Percentiles rank a stretch among this genome's conserved stretches.
Conservation (phyloP, 2,113 vertebrate genomes). For the Hymenochirus boettgeri region DNA sequence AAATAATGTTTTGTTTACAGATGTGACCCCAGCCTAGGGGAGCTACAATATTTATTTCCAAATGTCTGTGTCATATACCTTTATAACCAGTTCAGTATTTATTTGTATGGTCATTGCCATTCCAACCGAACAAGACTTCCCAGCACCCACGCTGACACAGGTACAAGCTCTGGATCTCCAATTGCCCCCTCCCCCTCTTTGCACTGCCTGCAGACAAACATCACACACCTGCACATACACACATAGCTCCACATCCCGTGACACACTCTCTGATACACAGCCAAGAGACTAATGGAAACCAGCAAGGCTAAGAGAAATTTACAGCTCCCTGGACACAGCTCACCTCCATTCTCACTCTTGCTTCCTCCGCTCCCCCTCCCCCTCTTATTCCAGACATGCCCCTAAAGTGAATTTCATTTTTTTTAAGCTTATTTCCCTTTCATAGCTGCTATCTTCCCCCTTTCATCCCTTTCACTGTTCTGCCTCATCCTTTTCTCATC, state of each 20-base stretch:
- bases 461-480: not conserved
- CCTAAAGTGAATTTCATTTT: not conserved
- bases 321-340: slow-evolving; percentile 30
- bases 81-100: too few species aligned
- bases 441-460: not conserved
- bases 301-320: slow-evolving; percentile 33
- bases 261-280: slow-evolving; percentile 35
- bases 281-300: slow-evolving; percentile 40
- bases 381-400: not conserved
- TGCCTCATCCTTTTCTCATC: not conserved
- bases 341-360: slow-evolving; percentile 42
- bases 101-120: not conserved
- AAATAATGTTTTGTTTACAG: too few species aligned
- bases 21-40: too few species aligned
- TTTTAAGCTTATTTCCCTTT: not conserved
- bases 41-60: too few species aligned
- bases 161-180: not conserved
- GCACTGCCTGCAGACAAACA: not conserved
- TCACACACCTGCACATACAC: slow-evolving; percentile 28
- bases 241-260: slow-evolving; percentile 12
- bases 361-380: slow-evolving; percentile 28
- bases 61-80: too few species aligned
- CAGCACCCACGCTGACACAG: not conserved
- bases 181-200: not conserved
- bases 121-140: not conserved